Base-by-base conservation (phyloP, 64 coral and sea anemone genomes). In the Cladopsammia gracilis region DNA sequence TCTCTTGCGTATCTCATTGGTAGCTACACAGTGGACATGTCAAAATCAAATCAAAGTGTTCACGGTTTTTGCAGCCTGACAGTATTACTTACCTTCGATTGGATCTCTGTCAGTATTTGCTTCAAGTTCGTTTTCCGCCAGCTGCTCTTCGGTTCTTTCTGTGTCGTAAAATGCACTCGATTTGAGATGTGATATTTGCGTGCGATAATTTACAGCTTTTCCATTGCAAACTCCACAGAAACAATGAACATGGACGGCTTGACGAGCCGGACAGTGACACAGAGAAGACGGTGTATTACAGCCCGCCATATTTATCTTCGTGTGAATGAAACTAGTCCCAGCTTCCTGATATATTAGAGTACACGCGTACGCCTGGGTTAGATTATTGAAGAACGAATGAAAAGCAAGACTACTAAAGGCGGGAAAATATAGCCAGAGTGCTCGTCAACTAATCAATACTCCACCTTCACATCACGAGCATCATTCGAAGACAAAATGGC, bases 121-220 rank as follows among this genome's bases (percentile, higher is more conserved):
- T 87, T 74, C 64, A 78, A 43, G 66, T 78, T 52, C 51, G n/a
- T 19, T 75, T 56, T 74, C 86, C 65, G 25, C 25, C 16, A 22
- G 25, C 25, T 73, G 20, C 69, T 53, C 25, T 88, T 58, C 70
- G 9, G 24, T 53, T 56, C 53, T 90, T 76, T 45, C 79, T 64
- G 74, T 60, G 79, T 77, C 71, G 42, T 58, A 71, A 48, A 71
- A 80, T 80, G 74, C 89, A 90, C 76, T 80, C 76, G 58, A 80
- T 18, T 72, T 81, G 59, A 89, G 84, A 59, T 94, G 92, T 25
- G 86, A 89, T 78, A 67, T 79, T 88, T 94, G 86, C 25, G 85
- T 94, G 56, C 85, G 85, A 88, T 93, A 93, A 78, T 93, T 88
- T 72, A 82, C 76, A 19, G 92, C 92, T 73, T 88, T 93, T 23